Conservation (phyloP, 1,140 invertebrate genomes). For the Macrocentrus cingulum region DNA sequence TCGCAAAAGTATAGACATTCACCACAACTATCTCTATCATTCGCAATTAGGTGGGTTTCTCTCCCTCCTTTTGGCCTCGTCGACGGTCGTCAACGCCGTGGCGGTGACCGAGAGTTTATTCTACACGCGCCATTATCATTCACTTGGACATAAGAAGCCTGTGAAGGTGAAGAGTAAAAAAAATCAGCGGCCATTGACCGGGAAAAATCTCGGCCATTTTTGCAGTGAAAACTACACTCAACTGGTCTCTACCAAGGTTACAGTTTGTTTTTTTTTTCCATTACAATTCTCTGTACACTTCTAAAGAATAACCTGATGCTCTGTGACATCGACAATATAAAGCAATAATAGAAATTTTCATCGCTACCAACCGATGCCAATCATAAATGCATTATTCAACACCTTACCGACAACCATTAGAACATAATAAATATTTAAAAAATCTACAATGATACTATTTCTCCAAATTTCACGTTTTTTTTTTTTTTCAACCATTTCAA, state of each 20-base stretch:
- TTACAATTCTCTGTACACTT: background rate
- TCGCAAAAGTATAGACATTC: conserved; percentile 1
- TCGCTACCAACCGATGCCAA: too few species aligned
- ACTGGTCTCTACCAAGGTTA: conserved; percentile 25
- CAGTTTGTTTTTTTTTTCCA: conserved; percentile 8
- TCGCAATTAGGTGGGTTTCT: conserved; percentile 19
- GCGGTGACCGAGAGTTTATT: conserved; percentile 11
- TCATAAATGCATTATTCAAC: too few species aligned
- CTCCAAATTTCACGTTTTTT: too few species aligned
- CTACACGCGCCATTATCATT: conserved; percentile 15
- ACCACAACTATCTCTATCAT: conserved; percentile 12
- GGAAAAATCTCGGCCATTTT: conserved; percentile 31
- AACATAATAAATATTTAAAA: too few species aligned
- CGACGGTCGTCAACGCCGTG: conserved; percentile 19
- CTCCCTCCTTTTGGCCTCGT: conserved; percentile 19
- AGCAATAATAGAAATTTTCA: too few species aligned
- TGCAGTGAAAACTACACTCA: conserved; percentile 21
- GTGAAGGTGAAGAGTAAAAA: conserved; percentile 1
- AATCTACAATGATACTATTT: too few species aligned
- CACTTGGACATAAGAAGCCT: conserved; percentile 11
- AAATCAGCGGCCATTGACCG: conserved; percentile 35
- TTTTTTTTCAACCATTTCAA: too few species aligned
- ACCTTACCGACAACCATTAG: too few species aligned
- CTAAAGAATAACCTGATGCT: background rate
- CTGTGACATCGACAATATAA: too few species aligned